Evolutionary conservation across 2,888 invertebrate genomes (phyloP), one percentile per base, ranked within the genome.

Genomic region (Plebejus melissa): DNA sequence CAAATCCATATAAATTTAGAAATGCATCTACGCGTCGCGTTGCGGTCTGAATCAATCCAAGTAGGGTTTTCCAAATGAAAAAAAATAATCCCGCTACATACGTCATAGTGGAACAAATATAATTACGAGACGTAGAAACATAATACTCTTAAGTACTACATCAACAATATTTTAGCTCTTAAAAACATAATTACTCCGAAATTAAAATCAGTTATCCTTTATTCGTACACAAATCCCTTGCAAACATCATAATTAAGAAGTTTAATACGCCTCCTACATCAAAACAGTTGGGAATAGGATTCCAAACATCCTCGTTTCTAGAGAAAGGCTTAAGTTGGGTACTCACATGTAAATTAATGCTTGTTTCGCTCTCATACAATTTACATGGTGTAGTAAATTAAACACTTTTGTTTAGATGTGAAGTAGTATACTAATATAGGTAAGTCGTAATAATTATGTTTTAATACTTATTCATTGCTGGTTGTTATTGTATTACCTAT

Each of bases 181-280:
- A 60, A 60, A 58, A 58, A 58, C 2, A 22, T 60, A 13, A 60
- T 22, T 22, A 22, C 28, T 11, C 7, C 11, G 22, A 28, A 65
- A 65, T 22, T 65, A 65, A 65, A 36, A 65, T 65, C 4, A 65
- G 32, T 65, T 22, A 22, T 22, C 22, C 22, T 22, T 22, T 22
- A 22, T 22, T 28, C 22, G 60, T 60, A 41, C 13, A 41, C 41
- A 70, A 69, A 70, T 70, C 70, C 70, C 41, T 70, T 9, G 16
- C 41, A 70, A 41, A 70, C 41, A 9, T 70, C 22, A 41, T 41
- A 70, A 70, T 70, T 70, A 70, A 70, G 41, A 70, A 69, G 69
- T 69, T 69, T 69, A 16, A 69, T 69, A 69, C 38, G 36, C 38
- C 65, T 11, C 32, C 32, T 32, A 36, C 16, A 65, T 65, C 16